A percentile compares a stretch with the other conserved stretches of the same genome.
Evolutionary conservation across 2,797 vertebrate species (phyloP).

Genomic region (Platyrinchus mystaceus): DNA sequence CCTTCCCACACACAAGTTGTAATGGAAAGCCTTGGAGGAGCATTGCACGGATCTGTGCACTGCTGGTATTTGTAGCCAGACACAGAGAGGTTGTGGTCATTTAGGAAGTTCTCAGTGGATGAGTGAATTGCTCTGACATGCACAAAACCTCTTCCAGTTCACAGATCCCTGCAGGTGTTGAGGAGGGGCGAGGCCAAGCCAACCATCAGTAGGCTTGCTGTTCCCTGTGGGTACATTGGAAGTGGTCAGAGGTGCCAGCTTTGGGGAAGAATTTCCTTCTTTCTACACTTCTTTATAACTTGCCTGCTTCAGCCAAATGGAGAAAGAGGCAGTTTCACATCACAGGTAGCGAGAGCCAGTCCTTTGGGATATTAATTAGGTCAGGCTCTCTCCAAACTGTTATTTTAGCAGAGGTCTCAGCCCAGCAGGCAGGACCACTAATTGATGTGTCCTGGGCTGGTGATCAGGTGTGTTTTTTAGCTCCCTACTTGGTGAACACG

Average conservation of each 20-base stretch:
- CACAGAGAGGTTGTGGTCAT: background rate
- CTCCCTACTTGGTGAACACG: background rate
- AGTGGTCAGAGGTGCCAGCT: background rate
- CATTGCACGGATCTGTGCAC: rapidly evolving
- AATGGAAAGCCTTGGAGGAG: background rate
- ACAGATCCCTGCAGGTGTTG: background rate
- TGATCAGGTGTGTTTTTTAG: background rate
- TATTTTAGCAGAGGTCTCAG: background rate
- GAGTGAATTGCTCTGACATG: background rate
- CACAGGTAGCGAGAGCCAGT: background rate
- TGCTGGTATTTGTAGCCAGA: background rate
- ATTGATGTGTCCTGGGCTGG: background rate
- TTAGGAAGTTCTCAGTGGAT: background rate
- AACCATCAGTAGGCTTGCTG: background rate
- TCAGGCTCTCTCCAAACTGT: background rate
- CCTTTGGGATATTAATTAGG: background rate
- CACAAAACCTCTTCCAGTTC: background rate
- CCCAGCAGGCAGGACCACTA: background rate
- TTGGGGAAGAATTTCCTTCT: background rate
- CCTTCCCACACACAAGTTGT: background rate
- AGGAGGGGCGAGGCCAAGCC: background rate
- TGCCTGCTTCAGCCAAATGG: background rate
- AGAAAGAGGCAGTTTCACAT: background rate
- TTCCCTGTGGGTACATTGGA: background rate
- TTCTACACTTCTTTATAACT: background rate